A percentile compares a stretch with the other conserved stretches of the same genome.
phyloP scores from a whole-genome alignment of 2,888 invertebrate species.

The Tortrix viridana region DNA sequence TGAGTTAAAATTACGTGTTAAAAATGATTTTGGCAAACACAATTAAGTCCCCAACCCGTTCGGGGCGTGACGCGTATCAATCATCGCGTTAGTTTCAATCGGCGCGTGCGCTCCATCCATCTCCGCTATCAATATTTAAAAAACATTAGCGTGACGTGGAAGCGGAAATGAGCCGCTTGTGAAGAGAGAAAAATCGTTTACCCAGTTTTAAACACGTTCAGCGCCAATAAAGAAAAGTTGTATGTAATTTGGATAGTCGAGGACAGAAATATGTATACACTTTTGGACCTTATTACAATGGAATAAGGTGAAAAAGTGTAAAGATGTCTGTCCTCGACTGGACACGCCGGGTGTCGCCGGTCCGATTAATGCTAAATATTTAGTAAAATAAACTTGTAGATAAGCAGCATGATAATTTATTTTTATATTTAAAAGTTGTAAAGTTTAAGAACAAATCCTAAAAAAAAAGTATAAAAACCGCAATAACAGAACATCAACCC shows the following conservation, averaged over 20 bases:
- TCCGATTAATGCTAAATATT: too few relatives aligned
- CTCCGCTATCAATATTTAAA: slow-evolving; percentile 78
- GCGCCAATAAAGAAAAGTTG: too few relatives aligned
- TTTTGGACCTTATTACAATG: too few relatives aligned
- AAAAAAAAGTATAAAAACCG: slow-evolving; percentile 13
- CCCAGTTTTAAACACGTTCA: too few relatives aligned
- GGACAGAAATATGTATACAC: too few relatives aligned
- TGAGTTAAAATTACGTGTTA: slow-evolving; percentile 25
- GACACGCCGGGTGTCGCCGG: too few relatives aligned
- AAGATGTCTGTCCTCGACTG: too few relatives aligned
- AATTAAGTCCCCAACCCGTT: slow-evolving; percentile 63
- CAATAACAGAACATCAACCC: slow-evolving; percentile 45
- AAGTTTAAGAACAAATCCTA: neutral
- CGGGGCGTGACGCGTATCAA: slow-evolving; percentile 76
- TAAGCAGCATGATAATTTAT: too few relatives aligned
- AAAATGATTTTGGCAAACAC: slow-evolving; percentile 44
- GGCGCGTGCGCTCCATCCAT: slow-evolving; percentile 79
- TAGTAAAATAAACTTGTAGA: too few relatives aligned
- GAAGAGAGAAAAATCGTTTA: too few relatives aligned
- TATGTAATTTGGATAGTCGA: too few relatives aligned
- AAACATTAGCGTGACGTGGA: slow-evolving; percentile 56
- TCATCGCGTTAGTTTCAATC: slow-evolving; percentile 76
- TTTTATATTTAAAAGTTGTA: too few relatives aligned
- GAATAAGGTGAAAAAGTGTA: neutral
- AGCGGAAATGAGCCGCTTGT: slow-evolving; percentile 51